Evolutionary conservation across 1,140 invertebrate species (phyloP).

Genomic region (Wiebesia pumilae): DNA sequence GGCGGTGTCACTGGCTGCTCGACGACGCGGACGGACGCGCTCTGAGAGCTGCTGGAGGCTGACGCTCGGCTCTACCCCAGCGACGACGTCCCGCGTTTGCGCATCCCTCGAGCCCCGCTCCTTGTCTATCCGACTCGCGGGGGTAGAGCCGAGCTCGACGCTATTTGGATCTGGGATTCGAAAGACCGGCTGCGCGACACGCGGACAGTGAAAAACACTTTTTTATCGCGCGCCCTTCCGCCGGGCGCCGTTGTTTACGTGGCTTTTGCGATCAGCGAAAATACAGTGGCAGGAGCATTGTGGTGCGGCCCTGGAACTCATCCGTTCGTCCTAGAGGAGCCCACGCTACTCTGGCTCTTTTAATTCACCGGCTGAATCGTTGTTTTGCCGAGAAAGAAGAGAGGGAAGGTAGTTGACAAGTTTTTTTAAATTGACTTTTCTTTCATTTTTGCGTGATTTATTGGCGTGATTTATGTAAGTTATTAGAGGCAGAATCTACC

Average conservation of each 20-base stretch:
- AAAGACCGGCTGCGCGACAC: neutral
- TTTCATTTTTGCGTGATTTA: no score
- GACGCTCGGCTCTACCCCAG: neutral
- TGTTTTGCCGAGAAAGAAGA: no score
- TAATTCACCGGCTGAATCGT: no score
- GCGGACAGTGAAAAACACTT: neutral
- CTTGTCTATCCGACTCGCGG: neutral
- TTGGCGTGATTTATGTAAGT: no score
- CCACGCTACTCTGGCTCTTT: no score
- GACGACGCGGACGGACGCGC: constrained; percentile 26
- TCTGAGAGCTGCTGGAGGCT: constrained; percentile 34
- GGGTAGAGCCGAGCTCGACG: neutral
- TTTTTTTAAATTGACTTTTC: no score
- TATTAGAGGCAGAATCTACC: no score
- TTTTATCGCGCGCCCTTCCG: neutral
- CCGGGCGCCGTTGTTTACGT: neutral
- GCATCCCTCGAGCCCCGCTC: neutral
- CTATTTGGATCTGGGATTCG: neutral
- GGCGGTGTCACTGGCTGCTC: neutral
- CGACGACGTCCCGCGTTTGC: constrained; percentile 24
- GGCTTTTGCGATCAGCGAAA: no score
- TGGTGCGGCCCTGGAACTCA: no score
- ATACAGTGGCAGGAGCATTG: no score
- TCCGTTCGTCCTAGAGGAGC: no score
- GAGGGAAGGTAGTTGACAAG: no score